phyloP scores from a whole-genome alignment of 2,113 vertebrate species.

The Numenius arquata region DNA sequence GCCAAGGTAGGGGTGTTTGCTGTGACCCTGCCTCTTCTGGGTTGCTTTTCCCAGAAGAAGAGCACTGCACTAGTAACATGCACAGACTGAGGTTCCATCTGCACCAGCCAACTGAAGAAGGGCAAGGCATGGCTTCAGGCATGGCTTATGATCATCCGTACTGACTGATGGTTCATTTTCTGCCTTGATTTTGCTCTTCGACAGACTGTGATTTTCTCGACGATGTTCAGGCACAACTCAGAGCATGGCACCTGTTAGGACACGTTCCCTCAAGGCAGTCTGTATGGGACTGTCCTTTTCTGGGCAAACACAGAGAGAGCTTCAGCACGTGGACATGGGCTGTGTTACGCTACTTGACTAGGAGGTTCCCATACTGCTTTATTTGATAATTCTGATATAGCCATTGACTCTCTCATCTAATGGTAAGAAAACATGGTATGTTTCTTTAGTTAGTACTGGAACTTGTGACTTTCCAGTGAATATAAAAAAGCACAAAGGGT shows the following conservation, averaged over 20 bases:
- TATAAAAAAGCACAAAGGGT: not conserved
- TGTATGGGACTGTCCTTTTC: not conserved
- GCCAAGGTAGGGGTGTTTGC: not conserved
- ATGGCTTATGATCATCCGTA: not conserved
- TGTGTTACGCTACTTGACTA: not conserved
- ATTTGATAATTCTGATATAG: not conserved
- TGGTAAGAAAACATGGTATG: not conserved
- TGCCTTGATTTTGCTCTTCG: not conserved
- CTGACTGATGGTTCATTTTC: not conserved
- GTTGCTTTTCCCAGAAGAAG: not conserved
- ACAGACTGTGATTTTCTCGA: not conserved
- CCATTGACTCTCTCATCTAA: not conserved
- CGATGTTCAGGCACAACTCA: not conserved
- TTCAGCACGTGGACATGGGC: not conserved
- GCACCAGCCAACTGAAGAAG: not conserved
- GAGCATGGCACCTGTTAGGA: not conserved
- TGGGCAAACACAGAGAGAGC: accelerated
- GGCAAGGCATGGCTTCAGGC: not conserved
- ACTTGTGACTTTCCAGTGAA: not conserved
- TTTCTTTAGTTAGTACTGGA: not conserved
- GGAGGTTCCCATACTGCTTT: not conserved
- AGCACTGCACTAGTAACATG: not conserved
- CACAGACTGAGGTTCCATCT: not conserved
- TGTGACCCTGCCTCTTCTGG: not conserved
- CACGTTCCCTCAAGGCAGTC: not conserved